Conservation (phyloP, 2,888 invertebrate species). For the Listrodromus nycthemerus region DNA sequence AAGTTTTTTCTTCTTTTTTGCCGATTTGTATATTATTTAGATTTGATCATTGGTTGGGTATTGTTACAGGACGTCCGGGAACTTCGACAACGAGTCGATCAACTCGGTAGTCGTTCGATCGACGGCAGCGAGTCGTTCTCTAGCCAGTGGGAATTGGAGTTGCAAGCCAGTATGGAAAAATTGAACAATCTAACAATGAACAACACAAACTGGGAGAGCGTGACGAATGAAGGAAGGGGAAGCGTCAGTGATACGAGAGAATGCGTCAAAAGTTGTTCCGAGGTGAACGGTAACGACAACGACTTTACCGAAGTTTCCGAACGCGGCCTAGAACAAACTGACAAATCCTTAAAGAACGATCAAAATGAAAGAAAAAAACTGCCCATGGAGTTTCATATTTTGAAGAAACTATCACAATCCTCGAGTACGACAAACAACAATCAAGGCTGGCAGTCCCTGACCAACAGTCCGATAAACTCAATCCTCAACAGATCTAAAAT, state of each 20-base stretch:
- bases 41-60: neutral
- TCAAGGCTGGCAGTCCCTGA: conserved; percentile 75
- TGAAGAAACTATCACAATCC: conserved; percentile 55
- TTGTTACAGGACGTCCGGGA: conserved; percentile 86
- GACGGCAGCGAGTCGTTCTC: conserved; percentile 89
- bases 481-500: conserved; percentile 76
- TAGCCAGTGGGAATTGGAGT: conserved; percentile 91
- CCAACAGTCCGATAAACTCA: conserved; percentile 78
- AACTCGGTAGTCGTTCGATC: conserved; percentile 90
- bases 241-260: conserved; percentile 54
- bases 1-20: neutral
- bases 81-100: conserved; percentile 89
- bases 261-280: conserved; percentile 6
- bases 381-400: conserved; percentile 61
- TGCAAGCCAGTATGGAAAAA: conserved; percentile 92
- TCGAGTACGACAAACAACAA: conserved; percentile 35
- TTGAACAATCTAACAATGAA: conserved; percentile 86
- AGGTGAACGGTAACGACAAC: conserved; percentile 46
- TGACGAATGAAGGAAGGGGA: conserved; percentile 8
- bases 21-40: neutral
- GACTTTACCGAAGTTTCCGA: conserved; percentile 37
- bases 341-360: conserved; percentile 63
- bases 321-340: conserved; percentile 38
- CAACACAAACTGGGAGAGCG: conserved; percentile 62
- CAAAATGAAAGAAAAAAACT: conserved; percentile 69